Conservation (phyloP, 1,140 invertebrate species). For the Heliconius himera region DNA sequence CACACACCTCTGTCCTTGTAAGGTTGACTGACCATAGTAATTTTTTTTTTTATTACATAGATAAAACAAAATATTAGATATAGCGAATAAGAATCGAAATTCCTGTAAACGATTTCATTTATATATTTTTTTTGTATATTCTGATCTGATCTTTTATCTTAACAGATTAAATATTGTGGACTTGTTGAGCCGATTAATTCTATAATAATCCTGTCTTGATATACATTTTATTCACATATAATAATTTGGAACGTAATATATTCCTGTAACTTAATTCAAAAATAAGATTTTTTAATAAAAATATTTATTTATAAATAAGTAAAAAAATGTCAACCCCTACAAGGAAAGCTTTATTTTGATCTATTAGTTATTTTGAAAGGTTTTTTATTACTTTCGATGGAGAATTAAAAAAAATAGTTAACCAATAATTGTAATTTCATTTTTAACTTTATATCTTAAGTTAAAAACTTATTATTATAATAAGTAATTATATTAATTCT, state of each 20-base stretch:
- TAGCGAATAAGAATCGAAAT: no score
- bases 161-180: neutral
- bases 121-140: neutral
- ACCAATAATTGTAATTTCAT: no score
- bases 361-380: conserved; percentile 17
- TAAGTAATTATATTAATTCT: no score
- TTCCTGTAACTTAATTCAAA: neutral
- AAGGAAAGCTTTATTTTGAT: conserved; percentile 36
- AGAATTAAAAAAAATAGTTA: no score
- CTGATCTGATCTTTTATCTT: neutral
- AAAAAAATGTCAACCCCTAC: conserved; percentile 25
- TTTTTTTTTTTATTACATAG: neutral
- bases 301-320: neutral
- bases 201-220: neutral
- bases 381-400: neutral
- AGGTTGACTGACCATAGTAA: conserved; percentile 49
- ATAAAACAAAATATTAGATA: neutral
- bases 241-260: neutral
- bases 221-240: neutral
- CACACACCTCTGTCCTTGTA: conserved; percentile 54
- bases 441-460: no score
- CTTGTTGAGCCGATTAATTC: neutral
- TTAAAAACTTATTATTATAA: no score
- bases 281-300: no score
- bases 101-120: no score